Percentiles rank a stretch among this genome's conserved stretches.
Conservation (phyloP, 2,797 vertebrate genomes). For the Ceryle rudis region DNA sequence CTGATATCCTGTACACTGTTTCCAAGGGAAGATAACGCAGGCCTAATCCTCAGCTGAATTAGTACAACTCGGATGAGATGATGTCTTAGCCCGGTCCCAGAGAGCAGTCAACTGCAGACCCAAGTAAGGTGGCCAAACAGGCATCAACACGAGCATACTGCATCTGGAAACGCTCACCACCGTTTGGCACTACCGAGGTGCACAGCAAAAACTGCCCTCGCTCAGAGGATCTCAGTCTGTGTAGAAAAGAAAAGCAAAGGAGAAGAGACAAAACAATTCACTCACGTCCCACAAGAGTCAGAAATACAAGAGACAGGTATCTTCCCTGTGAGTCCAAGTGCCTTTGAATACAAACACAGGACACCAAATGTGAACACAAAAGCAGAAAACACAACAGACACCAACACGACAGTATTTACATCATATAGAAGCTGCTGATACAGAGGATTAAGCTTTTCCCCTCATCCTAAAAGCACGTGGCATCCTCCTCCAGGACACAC, state of each 20-base stretch:
- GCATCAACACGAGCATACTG: not conserved
- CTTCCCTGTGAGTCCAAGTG: not conserved
- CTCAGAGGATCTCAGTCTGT: not conserved
- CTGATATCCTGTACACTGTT: not conserved
- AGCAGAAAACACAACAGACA: not conserved
- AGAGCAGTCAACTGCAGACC: not conserved
- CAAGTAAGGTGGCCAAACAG: not conserved
- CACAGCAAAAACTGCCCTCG: not conserved
- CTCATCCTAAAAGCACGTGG: constrained; percentile 44
- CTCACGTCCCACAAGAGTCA: not conserved
- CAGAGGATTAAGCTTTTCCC: not conserved
- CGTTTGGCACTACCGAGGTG: fast-evolving
- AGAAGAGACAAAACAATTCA: not conserved
- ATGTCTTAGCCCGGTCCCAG: not conserved
- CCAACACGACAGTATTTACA: constrained; percentile 14
- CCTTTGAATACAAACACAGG: not conserved
- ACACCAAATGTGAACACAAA: not conserved
- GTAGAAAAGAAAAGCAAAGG: not conserved
- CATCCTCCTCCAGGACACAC: constrained; percentile 46
- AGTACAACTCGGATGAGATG: not conserved
- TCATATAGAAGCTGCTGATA: constrained; percentile 20
- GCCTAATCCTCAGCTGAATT: not conserved
- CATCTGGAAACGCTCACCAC: not conserved
- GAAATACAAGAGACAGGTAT: not conserved
- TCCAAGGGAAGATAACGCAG: not conserved